Evolutionary conservation across 2,888 invertebrate genomes (phyloP), one percentile per base, ranked within the genome.

Genomic region (Cenopis cana): DNA sequence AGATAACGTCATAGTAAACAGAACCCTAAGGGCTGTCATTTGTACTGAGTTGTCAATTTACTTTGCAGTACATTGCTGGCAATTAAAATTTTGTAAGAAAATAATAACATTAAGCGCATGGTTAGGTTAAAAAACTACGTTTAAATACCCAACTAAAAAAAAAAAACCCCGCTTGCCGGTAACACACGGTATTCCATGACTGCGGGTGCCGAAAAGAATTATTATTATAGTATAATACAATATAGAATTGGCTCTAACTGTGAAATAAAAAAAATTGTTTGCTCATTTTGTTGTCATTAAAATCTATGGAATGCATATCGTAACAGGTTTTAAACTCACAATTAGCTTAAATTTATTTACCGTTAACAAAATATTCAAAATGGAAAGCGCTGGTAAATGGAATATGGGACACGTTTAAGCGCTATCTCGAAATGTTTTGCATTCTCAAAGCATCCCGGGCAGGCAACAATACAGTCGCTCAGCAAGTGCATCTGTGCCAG

Each of bases 401-500:
- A 81, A 82, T 81, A 81, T 82, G 82, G 76, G 72, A 76, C 76
- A 80, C 74, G 78, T 78, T 77, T 72, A 75, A 82, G 81, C 79
- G 80, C 79, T 82, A 85, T 85, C 82, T 79, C 76, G 55, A 82
- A 84, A 82, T 80, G 82, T 79, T 83, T 81, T 80, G 79, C 82
- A 79, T 79, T 81, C 77, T 79, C 77, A 81, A 82, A 83, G 80
- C 83, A 80, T 85, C 78, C 78, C 82, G 75, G 78, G 84, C 77
- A 84, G 83, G 75, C 81, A 85, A 82, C 88, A 83, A 85, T 85
- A 82, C 83, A 84, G 81, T 82, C 77, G 76, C 79, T 38, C 36
- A 77, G 79, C 79, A 76, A 84, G 81, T 86, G 87, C 84, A 85
- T 85, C 82, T 83, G 82, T 79, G 84, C 82, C 76, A 82, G 85